phyloP scores from a whole-genome alignment of 2,113 vertebrate genomes.

The Girardinichthys multiradiatus region DNA sequence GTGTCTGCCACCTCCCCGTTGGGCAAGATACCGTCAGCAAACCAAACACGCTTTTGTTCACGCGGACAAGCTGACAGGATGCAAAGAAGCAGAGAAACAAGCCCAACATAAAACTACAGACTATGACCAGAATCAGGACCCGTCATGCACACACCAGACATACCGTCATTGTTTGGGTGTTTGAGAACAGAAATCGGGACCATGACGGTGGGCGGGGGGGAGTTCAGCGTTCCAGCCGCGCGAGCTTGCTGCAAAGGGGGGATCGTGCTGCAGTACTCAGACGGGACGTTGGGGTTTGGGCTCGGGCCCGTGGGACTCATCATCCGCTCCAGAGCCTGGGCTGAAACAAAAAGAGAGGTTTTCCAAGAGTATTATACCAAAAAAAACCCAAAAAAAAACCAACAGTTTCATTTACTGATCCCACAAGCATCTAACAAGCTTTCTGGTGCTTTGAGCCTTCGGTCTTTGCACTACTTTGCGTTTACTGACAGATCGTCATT shows the following conservation, averaged over 20 bases:
- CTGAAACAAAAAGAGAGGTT: conserved; percentile 75
- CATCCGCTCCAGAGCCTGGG: conserved; percentile 95
- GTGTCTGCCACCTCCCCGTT: conserved; percentile 94
- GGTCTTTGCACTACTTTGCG: no score
- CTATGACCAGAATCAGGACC: background rate
- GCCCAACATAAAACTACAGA: background rate
- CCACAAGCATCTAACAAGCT: no score
- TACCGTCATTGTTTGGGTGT: conserved; percentile 87
- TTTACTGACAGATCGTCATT: no score
- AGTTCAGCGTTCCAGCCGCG: conserved; percentile 78
- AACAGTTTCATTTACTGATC: no score
- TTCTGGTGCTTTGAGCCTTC: no score
- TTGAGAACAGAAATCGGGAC: conserved; percentile 89
- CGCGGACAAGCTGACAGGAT: conserved; percentile 80
- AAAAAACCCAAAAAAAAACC: no score
- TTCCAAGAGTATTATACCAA: no score
- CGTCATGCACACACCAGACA: background rate
- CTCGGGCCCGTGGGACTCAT: conserved; percentile 91
- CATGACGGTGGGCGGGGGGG: conserved; percentile 84
- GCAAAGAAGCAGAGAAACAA: background rate
- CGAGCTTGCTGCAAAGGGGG: conserved; percentile 85
- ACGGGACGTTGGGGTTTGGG: conserved; percentile 83
- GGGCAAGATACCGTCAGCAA: conserved; percentile 94
- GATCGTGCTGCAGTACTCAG: conserved; percentile 83
- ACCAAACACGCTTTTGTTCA: conserved; percentile 94